These are phyloP conservation scores for Stigmatopora argus DNA, from an alignment of 2,113 vertebrate species.

Conservation along the genomic window DNA sequence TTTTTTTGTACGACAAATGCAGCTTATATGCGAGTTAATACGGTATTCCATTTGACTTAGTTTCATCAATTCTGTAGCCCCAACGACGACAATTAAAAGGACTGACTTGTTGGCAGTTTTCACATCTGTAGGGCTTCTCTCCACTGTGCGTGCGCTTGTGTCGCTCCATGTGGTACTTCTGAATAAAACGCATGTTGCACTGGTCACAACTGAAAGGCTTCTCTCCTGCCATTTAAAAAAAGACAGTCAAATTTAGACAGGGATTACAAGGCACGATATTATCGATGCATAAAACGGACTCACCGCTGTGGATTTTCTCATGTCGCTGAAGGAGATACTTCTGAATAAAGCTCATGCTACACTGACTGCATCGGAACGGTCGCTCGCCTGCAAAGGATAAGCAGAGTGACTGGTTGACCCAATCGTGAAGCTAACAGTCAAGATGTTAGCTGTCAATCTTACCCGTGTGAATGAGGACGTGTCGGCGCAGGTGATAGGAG, in stretches of 20 bases:
- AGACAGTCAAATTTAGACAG: slow-evolving; percentile 4
- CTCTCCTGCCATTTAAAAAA: slow-evolving; percentile 72
- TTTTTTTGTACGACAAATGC: too few relatives aligned
- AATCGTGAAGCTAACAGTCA: not conserved
- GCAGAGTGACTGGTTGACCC: not conserved
- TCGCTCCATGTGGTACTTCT: slow-evolving; percentile 99
- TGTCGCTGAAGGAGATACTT: slow-evolving; percentile 96
- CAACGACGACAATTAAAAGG: not conserved
- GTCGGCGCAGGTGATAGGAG: slow-evolving; percentile 94
- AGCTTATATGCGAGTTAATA: too few relatives aligned
- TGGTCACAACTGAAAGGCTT: slow-evolving; percentile 98
- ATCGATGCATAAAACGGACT: slow-evolving; percentile 22
- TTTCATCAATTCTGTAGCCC: not conserved
- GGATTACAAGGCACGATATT: not conserved
- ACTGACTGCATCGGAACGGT: slow-evolving; percentile 96
- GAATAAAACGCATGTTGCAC: slow-evolving; percentile 99
- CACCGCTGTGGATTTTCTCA: slow-evolving; percentile 94
- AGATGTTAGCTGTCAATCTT: not conserved
- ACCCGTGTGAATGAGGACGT: slow-evolving; percentile 97
- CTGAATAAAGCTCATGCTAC: slow-evolving; percentile 99
- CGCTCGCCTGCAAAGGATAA: slow-evolving; percentile 75
- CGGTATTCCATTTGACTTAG: too few relatives aligned
- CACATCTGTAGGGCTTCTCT: slow-evolving; percentile 99
- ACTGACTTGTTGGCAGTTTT: slow-evolving; percentile 91
- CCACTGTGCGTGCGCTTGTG: slow-evolving; percentile 99